These are phyloP conservation scores for Lysandra coridon DNA, from an alignment of 2,888 invertebrate genomes.

Conservation along the genomic window DNA sequence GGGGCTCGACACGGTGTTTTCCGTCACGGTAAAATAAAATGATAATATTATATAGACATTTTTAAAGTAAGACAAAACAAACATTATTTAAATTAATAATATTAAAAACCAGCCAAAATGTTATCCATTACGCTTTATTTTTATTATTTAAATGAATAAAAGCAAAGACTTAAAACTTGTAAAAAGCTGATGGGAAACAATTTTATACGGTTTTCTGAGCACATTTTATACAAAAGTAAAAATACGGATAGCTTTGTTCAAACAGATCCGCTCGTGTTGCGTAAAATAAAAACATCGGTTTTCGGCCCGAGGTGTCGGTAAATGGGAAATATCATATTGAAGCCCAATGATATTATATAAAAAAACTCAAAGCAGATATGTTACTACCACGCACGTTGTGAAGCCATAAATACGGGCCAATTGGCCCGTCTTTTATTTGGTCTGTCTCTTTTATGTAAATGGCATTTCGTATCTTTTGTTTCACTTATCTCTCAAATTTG, in stretches of 20 bases:
- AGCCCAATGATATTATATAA: neutral
- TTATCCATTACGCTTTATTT: neutral
- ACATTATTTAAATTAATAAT: neutral
- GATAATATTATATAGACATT: neutral
- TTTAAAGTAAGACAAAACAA: too few relatives aligned
- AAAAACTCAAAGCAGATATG: too few relatives aligned
- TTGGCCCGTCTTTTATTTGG: too few relatives aligned
- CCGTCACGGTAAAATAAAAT: neutral
- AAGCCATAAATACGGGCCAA: too few relatives aligned
- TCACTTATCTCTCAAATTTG: too few relatives aligned
- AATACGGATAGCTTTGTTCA: neutral
- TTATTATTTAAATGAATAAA: too few relatives aligned
- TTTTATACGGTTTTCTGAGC: slow-evolving; percentile 2
- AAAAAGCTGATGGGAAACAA: neutral
- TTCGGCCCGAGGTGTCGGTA: neutral
- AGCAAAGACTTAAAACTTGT: neutral
- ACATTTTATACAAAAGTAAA: neutral
- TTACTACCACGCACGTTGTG: too few relatives aligned
- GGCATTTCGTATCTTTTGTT: too few relatives aligned
- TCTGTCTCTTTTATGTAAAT: too few relatives aligned
- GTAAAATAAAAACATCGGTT: neutral
- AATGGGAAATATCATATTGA: neutral
- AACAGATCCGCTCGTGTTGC: neutral
- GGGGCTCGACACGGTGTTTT: neutral
- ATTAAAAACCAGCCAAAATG: neutral